Evolutionary conservation across 1,140 invertebrate genomes (phyloP).

Genomic region (Drosophila novamexicana): DNA sequence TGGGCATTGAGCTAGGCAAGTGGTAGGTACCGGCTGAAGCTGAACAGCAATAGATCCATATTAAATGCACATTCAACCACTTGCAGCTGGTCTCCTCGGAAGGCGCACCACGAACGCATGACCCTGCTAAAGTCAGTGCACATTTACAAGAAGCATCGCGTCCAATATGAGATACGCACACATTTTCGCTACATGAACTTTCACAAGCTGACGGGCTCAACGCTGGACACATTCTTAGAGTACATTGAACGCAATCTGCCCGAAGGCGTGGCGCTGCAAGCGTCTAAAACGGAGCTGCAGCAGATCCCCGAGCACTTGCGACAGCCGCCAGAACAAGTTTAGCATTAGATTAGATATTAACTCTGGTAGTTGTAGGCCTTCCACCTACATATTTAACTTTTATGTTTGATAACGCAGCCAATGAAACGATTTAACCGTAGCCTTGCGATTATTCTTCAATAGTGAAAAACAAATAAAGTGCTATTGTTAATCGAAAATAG

Average conservation of each 20-base stretch:
- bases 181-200: constrained; percentile 95
- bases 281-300: constrained; percentile 91
- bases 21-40: constrained; percentile 86
- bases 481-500: constrained; percentile 35
- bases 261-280: constrained; percentile 98
- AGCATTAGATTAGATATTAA: constrained; percentile 18
- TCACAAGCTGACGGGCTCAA: constrained; percentile 95
- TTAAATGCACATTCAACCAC: constrained; percentile 35
- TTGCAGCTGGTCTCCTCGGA: constrained; percentile 89
- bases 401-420: not conserved
- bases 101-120: constrained; percentile 90
- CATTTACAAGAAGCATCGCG: constrained; percentile 96
- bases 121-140: constrained; percentile 95
- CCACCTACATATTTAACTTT: not conserved
- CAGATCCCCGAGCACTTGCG: constrained; percentile 86
- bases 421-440: constrained; percentile 10
- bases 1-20: constrained; percentile 90
- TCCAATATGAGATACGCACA: constrained; percentile 98
- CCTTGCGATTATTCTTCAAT: constrained; percentile 23
- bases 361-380: constrained; percentile 33
- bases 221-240: constrained; percentile 97
- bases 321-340: constrained; percentile 71
- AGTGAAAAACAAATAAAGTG: constrained; percentile 34
- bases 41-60: not conserved
- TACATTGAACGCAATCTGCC: constrained; percentile 98